Percentiles rank a stretch among this genome's conserved stretches.
Evolutionary conservation across 1,140 invertebrate genomes (phyloP).

Genomic region (Mercenaria mercenaria): DNA sequence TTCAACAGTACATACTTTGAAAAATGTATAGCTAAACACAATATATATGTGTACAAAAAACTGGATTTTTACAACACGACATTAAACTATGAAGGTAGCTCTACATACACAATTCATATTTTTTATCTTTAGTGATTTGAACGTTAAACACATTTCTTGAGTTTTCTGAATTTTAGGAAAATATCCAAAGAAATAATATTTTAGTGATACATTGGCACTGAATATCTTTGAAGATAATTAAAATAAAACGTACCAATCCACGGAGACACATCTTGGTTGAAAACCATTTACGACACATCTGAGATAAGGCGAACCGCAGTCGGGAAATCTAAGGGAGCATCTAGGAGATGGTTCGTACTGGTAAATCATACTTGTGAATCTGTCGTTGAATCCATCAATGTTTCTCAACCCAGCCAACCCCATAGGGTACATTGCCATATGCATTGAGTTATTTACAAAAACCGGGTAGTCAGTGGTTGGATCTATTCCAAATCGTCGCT

Average conservation of each 20-base stretch:
- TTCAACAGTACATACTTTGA: no score
- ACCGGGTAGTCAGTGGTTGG: constrained; percentile 62
- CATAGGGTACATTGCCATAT: constrained; percentile 48
- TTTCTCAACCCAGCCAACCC: constrained; percentile 49
- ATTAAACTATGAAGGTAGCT: no score
- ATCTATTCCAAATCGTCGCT: constrained; percentile 69
- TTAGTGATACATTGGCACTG: no score
- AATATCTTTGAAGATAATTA: no score
- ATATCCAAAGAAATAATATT: no score
- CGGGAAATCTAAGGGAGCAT: constrained; percentile 62
- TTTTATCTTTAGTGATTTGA: no score
- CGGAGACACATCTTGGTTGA: constrained; percentile 61
- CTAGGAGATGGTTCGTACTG: constrained; percentile 76
- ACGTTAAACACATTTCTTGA: no score
- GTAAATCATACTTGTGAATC: constrained; percentile 68
- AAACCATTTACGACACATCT: constrained; percentile 56
- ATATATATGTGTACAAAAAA: no score
- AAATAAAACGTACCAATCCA: constrained; percentile 51
- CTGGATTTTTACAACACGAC: no score
- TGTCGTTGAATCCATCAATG: constrained; percentile 73
- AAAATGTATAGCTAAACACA: no score
- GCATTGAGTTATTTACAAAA: constrained; percentile 61
- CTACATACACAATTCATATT: no score
- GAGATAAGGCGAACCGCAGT: constrained; percentile 75
- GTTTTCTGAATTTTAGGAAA: no score